Conservation (phyloP, 2,797 vertebrate species). For the Australoheros facetus region DNA sequence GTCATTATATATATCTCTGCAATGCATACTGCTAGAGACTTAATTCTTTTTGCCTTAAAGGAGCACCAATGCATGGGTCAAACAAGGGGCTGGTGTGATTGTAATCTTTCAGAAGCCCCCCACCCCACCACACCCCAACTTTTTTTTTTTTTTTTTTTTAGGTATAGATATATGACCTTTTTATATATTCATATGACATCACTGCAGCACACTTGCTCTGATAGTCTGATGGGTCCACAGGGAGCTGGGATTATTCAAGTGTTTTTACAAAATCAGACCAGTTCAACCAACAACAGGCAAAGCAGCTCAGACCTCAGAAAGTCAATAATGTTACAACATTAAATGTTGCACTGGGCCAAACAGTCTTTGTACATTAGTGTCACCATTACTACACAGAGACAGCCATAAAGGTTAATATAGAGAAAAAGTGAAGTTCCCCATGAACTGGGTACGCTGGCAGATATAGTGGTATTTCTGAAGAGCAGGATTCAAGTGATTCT, state of each 20-base stretch:
- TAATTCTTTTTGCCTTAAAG: neutral
- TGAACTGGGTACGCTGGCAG: neutral
- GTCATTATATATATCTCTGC: neutral
- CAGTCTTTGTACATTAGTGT: too few species aligned
- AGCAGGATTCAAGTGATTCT: neutral
- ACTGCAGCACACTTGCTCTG: neutral
- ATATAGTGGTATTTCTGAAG: neutral
- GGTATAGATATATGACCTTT: neutral
- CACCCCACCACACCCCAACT: too few species aligned
- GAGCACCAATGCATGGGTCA: neutral
- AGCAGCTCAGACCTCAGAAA: neutral
- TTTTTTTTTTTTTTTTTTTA: accelerated
- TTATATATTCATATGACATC: neutral
- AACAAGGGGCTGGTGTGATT: neutral
- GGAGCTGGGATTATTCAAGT: neutral
- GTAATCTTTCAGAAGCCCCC: neutral
- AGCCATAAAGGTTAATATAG: neutral
- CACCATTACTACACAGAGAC: neutral
- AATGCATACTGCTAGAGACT: neutral
- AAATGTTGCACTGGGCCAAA: neutral
- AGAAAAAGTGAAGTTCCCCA: neutral
- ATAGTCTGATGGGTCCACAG: too few species aligned
- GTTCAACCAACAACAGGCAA: neutral
- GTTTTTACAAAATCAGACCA: neutral
- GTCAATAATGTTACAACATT: neutral